Conservation (phyloP, 2,888 invertebrate genomes). For the Patella pellucida region DNA sequence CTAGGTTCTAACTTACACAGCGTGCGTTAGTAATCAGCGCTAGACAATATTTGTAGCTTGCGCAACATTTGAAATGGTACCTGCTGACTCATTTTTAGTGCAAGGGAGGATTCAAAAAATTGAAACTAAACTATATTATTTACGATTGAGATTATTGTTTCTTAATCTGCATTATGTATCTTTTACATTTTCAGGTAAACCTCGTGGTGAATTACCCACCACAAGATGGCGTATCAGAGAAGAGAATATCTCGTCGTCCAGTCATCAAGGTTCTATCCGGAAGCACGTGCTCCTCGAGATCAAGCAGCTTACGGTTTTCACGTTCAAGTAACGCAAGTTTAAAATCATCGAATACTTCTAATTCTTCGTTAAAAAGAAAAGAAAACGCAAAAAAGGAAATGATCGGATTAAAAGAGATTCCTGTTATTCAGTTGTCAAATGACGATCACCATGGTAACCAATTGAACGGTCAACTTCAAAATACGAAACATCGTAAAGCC, state of each 20-base stretch:
- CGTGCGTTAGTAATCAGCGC: too few relatives aligned
- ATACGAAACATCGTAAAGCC: conserved; percentile 30
- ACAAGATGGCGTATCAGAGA: conserved; percentile 28
- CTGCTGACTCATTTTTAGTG: too few relatives aligned
- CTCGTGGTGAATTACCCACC: conserved; percentile 41
- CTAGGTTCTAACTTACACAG: too few relatives aligned
- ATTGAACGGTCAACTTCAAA: background rate
- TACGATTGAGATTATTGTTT: too few relatives aligned
- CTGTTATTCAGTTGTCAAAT: background rate
- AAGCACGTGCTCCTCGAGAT: conserved; percentile 31
- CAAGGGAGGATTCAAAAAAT: too few relatives aligned
- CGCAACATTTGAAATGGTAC: too few relatives aligned
- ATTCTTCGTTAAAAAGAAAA: conserved; percentile 15
- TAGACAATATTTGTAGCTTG: too few relatives aligned
- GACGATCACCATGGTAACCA: conserved; percentile 2
- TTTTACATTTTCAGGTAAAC: conserved; percentile 37
- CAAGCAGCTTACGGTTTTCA: conserved; percentile 46
- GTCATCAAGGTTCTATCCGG: conserved; percentile 40
- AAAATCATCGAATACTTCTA: conserved; percentile 41
- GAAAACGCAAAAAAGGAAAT: conserved; percentile 18
- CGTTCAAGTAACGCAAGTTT: conserved; percentile 51
- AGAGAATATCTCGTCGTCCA: conserved; percentile 36
- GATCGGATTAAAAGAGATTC: conserved; percentile 5
- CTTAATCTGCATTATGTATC: too few relatives aligned
- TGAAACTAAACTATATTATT: too few relatives aligned